A percentile compares a stretch with the other conserved stretches of the same genome.
Evolutionary conservation across 2,888 invertebrate species (phyloP).

Genomic region (Philhelius pedissequus): DNA sequence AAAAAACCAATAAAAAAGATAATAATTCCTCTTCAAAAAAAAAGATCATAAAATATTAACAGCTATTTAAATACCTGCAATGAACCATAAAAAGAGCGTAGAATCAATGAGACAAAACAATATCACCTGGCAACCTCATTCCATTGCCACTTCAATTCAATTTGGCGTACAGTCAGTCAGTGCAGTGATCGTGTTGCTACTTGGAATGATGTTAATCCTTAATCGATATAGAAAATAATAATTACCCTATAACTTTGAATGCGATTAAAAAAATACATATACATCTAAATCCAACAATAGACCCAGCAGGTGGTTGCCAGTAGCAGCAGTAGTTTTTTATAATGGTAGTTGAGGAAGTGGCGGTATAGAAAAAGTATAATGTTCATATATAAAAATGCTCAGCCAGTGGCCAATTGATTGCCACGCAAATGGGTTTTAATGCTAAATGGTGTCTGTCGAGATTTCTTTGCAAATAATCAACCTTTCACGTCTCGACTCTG

Average conservation of each 20-base stretch:
- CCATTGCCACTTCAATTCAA: slow-evolving; percentile 21
- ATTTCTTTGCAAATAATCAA: slow-evolving; percentile 56
- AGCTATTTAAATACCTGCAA: not conserved
- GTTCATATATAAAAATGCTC: not conserved
- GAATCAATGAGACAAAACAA: slow-evolving; percentile 15
- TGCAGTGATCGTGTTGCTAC: slow-evolving; percentile 21
- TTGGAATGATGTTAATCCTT: slow-evolving; percentile 28
- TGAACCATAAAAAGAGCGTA: slow-evolving; percentile 17
- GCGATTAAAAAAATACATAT: not conserved
- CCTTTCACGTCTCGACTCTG: slow-evolving; percentile 50
- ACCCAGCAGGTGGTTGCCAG: slow-evolving; percentile 4
- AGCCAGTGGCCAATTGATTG: slow-evolving; percentile 8
- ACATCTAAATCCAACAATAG: not conserved
- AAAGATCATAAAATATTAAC: slow-evolving; percentile 31
- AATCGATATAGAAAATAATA: slow-evolving; percentile 30
- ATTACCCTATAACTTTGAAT: slow-evolving; percentile 50
- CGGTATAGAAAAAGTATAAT: not conserved
- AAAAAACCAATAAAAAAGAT: no score
- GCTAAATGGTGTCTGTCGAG: slow-evolving; percentile 38
- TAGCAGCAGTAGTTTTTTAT: not conserved
- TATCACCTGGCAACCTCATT: slow-evolving; percentile 40
- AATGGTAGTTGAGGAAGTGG: not conserved
- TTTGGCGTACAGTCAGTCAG: not conserved
- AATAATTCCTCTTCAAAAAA: no score
- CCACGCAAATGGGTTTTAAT: slow-evolving; percentile 55